A percentile compares a stretch with the other conserved stretches of the same genome.
phyloP scores from a whole-genome alignment of 2,888 invertebrate species.

The Ormyrus pomaceus region DNA sequence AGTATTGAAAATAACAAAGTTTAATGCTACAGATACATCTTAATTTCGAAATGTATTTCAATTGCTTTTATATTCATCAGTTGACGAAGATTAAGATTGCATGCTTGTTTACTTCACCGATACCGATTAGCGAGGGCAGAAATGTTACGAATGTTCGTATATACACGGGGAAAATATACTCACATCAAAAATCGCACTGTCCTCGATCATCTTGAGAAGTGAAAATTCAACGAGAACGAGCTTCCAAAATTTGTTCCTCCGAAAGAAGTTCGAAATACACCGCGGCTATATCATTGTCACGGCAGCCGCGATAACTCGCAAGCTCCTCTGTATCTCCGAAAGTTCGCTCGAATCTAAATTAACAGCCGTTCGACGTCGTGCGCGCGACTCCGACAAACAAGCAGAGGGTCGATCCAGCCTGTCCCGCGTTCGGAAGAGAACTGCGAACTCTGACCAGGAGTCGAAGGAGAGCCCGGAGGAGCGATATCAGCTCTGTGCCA shows the following conservation, averaged over 20 bases:
- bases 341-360: background rate
- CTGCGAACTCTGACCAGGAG: conserved; percentile 53
- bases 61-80: too few relatives aligned
- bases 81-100: too few relatives aligned
- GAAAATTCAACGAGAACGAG: background rate
- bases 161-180: conserved; percentile 60
- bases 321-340: background rate
- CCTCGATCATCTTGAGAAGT: conserved; percentile 67
- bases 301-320: background rate
- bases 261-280: background rate
- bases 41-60: too few relatives aligned
- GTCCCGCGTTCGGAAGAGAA: conserved; percentile 17
- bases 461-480: conserved; percentile 46
- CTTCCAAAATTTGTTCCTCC: background rate
- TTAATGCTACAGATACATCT: too few relatives aligned
- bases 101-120: too few relatives aligned
- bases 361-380: background rate
- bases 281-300: background rate
- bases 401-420: too few relatives aligned
- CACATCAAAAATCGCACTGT: conserved; percentile 70
- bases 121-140: too few relatives aligned
- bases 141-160: background rate
- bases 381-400: too few relatives aligned
- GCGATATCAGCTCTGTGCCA: conserved; percentile 70
- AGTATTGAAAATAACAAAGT: too few relatives aligned